Evolutionary conservation across 2,888 invertebrate genomes (phyloP).

Genomic region (Himalopsyche anomala): DNA sequence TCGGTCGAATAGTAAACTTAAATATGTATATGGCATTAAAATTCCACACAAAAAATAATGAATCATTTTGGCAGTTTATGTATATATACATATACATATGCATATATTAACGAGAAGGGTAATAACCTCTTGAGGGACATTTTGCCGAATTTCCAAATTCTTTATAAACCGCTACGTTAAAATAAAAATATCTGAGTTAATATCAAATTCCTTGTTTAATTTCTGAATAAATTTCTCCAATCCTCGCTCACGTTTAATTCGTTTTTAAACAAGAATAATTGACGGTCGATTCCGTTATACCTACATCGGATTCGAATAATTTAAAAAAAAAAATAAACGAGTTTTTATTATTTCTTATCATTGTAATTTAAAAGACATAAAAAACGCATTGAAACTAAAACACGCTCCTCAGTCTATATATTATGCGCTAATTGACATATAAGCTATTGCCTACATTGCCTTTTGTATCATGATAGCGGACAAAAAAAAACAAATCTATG

Average conservation of each 20-base stretch:
- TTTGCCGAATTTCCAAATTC: too few relatives aligned
- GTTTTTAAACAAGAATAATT: slow-evolving; percentile 38
- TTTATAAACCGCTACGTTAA: not conserved
- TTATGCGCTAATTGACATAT: slow-evolving; percentile 42
- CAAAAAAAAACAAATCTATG: slow-evolving; percentile 22
- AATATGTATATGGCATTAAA: too few relatives aligned
- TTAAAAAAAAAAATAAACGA: slow-evolving; percentile 17
- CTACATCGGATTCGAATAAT: not conserved
- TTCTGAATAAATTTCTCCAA: not conserved
- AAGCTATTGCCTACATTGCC: slow-evolving; percentile 33
- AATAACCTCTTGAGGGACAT: too few relatives aligned
- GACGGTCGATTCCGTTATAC: slow-evolving; percentile 19
- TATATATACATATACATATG: too few relatives aligned
- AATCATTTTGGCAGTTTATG: too few relatives aligned
- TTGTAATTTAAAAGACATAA: slow-evolving; percentile 39
- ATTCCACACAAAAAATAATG: too few relatives aligned
- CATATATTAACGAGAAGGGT: too few relatives aligned
- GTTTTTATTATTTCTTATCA: slow-evolving; percentile 25
- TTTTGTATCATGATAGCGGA: slow-evolving; percentile 27
- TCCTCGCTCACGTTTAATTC: not conserved
- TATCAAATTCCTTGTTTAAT: slow-evolving; percentile 18
- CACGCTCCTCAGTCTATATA: slow-evolving; percentile 14
- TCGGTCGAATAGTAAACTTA: too few relatives aligned
- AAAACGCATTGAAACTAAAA: slow-evolving; percentile 21
- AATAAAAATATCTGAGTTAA: not conserved